phyloP scores from a whole-genome alignment of 2,888 invertebrate genomes.

The Micoletzkya japonica region DNA sequence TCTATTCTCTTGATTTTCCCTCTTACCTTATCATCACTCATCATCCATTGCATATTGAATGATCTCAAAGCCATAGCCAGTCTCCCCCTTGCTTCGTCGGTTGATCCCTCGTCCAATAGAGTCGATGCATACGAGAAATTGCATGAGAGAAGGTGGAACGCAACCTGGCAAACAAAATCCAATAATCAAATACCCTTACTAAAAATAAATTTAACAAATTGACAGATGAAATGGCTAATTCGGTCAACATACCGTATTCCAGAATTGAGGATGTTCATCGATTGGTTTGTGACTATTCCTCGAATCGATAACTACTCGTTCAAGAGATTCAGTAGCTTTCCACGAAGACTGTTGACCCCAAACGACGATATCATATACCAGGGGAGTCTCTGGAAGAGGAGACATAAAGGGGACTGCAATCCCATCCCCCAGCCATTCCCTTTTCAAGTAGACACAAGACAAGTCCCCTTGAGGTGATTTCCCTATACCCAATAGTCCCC shows the following conservation, averaged over 20 bases:
- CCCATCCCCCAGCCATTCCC: background rate
- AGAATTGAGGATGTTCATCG: conserved; percentile 4
- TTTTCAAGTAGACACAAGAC: background rate
- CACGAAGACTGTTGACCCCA: conserved; percentile 25
- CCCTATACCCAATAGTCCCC: background rate
- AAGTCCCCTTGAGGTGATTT: background rate
- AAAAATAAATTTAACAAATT: too few species aligned
- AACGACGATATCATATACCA: conserved; percentile 5
- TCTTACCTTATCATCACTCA: conserved; percentile 13
- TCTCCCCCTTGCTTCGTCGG: conserved; percentile 10
- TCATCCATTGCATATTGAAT: conserved; percentile 17
- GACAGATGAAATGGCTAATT: too few species aligned
- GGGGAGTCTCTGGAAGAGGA: conserved; percentile 17
- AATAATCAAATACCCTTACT: background rate
- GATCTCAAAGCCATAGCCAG: background rate
- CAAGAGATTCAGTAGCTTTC: background rate
- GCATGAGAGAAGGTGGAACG: conserved; percentile 1
- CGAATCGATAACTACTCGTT: background rate
- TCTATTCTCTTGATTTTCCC: background rate
- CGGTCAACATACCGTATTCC: conserved; percentile 24
- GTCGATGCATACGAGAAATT: background rate
- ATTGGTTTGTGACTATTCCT: background rate
- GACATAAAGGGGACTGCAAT: background rate
- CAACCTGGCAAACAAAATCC: background rate
- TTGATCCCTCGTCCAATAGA: conserved; percentile 9